Percentiles rank a stretch among this genome's conserved stretches.
Evolutionary conservation across 1,140 invertebrate species (phyloP).

Genomic region (Thalassaphorura encarpata): DNA sequence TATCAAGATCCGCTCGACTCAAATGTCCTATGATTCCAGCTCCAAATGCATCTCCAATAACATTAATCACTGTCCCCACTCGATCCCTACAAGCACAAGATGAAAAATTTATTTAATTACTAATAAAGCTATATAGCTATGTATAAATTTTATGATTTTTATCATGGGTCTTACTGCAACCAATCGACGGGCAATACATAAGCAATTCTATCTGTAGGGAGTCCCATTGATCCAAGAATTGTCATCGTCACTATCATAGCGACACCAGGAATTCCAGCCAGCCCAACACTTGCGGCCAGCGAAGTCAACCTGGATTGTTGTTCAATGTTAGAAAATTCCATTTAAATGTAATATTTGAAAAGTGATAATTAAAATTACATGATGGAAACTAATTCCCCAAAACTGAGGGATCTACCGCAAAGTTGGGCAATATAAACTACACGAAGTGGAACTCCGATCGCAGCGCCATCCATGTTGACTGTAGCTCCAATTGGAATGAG

Average conservation of each 20-base stretch:
- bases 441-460: slow-evolving; percentile 55
- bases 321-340: not conserved
- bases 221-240: not conserved
- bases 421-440: slow-evolving; percentile 57
- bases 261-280: not conserved
- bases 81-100: not conserved
- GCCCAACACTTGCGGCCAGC: not conserved
- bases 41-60: not conserved
- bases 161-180: not conserved
- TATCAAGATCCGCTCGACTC: not conserved
- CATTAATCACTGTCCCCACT: not conserved
- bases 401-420: not conserved
- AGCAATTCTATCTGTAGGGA: not conserved
- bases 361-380: not conserved
- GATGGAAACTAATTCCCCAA: not conserved
- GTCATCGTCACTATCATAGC: too few relatives aligned
- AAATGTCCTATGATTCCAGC: not conserved
- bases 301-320: not conserved
- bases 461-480: slow-evolving; percentile 50
- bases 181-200: not conserved
- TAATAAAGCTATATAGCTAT: too few relatives aligned
- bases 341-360: not conserved
- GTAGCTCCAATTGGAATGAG: slow-evolving; percentile 53
- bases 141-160: not conserved
- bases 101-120: too few relatives aligned